Evolutionary conservation across 2,888 invertebrate genomes (phyloP).

Genomic region (Melanostoma mellinum): DNA sequence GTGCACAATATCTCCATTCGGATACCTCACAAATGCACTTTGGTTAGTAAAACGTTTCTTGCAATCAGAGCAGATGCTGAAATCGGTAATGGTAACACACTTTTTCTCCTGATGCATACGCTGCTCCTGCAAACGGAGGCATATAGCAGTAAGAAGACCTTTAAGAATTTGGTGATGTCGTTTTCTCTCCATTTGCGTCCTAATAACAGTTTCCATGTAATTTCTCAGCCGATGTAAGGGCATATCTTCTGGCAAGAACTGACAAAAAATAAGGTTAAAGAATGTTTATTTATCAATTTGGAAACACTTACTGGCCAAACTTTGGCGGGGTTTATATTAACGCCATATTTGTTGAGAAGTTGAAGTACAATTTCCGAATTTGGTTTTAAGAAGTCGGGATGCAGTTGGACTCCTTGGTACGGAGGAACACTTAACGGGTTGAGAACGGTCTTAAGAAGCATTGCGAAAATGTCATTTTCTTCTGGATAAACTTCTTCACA

Average conservation of each 20-base stretch:
- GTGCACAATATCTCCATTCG: conserved; percentile 95
- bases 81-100: conserved; percentile 92
- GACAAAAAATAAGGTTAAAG: conserved; percentile 73
- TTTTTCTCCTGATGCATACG: conserved; percentile 91
- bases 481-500: conserved; percentile 88
- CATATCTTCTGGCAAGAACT: conserved; percentile 91
- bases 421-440: conserved; percentile 82
- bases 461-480: conserved; percentile 79
- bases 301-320: conserved; percentile 82
- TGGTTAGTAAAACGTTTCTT: conserved; percentile 96
- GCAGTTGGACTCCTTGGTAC: conserved; percentile 80
- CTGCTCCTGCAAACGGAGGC: conserved; percentile 90
- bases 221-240: conserved; percentile 89
- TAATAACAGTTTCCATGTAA: conserved; percentile 91
- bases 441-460: conserved; percentile 82
- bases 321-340: conserved; percentile 91
- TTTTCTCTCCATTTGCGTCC: conserved; percentile 88
- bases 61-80: conserved; percentile 94
- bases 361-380: conserved; percentile 91
- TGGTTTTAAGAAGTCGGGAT: conserved; percentile 86
- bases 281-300: background rate
- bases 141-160: conserved; percentile 92
- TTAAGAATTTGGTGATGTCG: conserved; percentile 90
- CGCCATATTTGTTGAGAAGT: conserved; percentile 92
- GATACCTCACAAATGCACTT: conserved; percentile 96